A percentile compares a stretch with the other conserved stretches of the same genome.
phyloP scores from a whole-genome alignment of 2,888 invertebrate genomes.

The Chesias legatella region DNA sequence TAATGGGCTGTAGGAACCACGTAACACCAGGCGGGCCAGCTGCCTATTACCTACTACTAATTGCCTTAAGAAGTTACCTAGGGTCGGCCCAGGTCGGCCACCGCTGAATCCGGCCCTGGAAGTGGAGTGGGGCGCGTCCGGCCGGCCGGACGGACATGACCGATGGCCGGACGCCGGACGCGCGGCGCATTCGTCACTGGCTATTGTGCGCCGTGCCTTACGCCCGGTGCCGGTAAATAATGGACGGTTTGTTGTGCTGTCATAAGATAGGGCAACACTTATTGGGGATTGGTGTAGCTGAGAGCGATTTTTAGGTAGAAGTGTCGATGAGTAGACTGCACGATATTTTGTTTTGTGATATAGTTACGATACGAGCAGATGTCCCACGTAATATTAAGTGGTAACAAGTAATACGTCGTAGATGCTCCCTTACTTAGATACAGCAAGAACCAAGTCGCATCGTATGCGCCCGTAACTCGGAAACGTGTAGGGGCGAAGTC shows the following conservation, averaged over 20 bases:
- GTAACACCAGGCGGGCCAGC: no score
- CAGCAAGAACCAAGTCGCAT: no score
- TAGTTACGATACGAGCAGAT: no score
- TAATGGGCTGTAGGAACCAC: no score
- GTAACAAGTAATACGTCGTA: no score
- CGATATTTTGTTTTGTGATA: no score
- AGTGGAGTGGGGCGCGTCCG: constrained; percentile 32
- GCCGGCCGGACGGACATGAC: constrained; percentile 38
- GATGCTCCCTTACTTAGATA: no score
- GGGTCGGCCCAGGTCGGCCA: neutral
- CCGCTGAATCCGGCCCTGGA: neutral
- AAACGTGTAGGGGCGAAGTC: no score
- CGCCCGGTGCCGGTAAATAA: constrained; percentile 20
- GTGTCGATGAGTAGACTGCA: constrained; percentile 1
- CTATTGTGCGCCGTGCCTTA: constrained; percentile 29
- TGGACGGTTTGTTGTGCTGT: constrained; percentile 21
- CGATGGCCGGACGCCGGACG: constrained; percentile 45
- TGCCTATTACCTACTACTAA: no score
- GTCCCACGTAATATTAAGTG: no score
- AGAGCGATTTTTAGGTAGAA: constrained; percentile 4
- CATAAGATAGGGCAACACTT: constrained; percentile 22
- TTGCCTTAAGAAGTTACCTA: no score
- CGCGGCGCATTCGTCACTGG: constrained; percentile 50
- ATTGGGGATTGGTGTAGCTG: constrained; percentile 7
- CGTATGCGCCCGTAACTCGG: no score